A percentile compares a stretch with the other conserved stretches of the same genome.
Evolutionary conservation across 2,113 vertebrate genomes (phyloP).

Genomic region (Heteronetta atricapilla): DNA sequence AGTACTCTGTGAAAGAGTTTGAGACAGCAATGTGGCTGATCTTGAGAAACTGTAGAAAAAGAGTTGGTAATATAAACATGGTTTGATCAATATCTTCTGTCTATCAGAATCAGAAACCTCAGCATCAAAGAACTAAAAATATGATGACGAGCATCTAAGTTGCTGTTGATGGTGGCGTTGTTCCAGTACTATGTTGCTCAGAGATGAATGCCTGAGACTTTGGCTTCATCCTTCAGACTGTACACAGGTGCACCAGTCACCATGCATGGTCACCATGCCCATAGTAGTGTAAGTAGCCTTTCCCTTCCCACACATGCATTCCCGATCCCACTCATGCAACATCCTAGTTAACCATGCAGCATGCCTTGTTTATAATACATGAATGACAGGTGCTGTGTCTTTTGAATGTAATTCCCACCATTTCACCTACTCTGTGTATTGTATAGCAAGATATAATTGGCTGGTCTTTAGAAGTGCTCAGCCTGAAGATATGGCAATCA

Average conservation of each 20-base stretch:
- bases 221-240: not conserved
- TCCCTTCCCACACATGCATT: rapidly evolving
- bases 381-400: not conserved
- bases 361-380: not conserved
- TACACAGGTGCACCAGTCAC: not conserved
- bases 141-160: not conserved
- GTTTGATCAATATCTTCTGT: not conserved
- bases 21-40: not conserved
- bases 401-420: not conserved
- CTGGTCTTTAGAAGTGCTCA: not conserved
- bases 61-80: not conserved
- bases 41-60: not conserved
- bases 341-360: not conserved
- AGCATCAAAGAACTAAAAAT: not conserved
- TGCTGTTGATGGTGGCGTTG: not conserved
- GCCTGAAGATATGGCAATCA: not conserved
- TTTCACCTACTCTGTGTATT: not conserved
- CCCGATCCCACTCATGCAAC: not conserved
- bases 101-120: not conserved
- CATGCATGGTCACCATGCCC: rapidly evolving
- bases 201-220: not conserved
- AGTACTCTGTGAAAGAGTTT: not conserved
- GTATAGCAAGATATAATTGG: rapidly evolving
- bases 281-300: not conserved
- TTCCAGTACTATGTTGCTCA: not conserved